Base-by-base conservation (phyloP, 2,888 invertebrate species). In the Lithophane semibrunnea region DNA sequence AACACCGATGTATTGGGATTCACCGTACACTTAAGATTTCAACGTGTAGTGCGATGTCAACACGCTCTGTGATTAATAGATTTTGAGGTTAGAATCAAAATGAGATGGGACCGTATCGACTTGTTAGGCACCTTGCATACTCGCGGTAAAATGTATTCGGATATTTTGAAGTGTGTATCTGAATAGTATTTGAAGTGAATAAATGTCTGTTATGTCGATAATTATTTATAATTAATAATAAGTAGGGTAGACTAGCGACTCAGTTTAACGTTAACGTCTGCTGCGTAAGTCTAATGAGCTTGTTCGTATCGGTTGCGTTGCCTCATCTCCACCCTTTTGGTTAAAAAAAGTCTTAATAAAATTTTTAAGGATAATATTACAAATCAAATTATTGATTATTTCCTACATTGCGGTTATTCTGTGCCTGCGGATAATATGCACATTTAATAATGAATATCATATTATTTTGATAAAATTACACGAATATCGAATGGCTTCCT, bases 11-110 rank as follows among this genome's bases (percentile, higher is more conserved):
- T 83, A 82, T 88, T 80, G 75, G 64, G 80, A 87, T 79, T 75
- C 88, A 87, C 77, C 47, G 75, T 80, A 79, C 80, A 84, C 81
- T 81, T 84, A 77, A 88, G 79, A 87, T 84, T 88, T 87, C 80
- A 82, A 78, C 79, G 75, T 82, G 77, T 79, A 78, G 77, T 69
- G 49, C 71, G 87, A 79, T 87, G 87, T 85, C 89, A 87, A 89
- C 87, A 87, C 80, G 80, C 18, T 73, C 66, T 24, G 88, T 89
- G 89, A 89, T 89, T 89, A 89, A 89, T 89, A 86, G 84, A 81
- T 82, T 82, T 82, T 85, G 82, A 85, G 79, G 76, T 82, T 84
- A 82, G 88, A 89, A 89, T 89, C 83, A 88, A 89, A 88, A 88
- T 88, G 85, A 88, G 86, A 79, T 79, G 79, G 71, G 82, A 81